Percentiles rank a stretch among this genome's conserved stretches.
Evolutionary conservation across 2,888 invertebrate genomes (phyloP).

Genomic region (Margaritifera margaritifera): DNA sequence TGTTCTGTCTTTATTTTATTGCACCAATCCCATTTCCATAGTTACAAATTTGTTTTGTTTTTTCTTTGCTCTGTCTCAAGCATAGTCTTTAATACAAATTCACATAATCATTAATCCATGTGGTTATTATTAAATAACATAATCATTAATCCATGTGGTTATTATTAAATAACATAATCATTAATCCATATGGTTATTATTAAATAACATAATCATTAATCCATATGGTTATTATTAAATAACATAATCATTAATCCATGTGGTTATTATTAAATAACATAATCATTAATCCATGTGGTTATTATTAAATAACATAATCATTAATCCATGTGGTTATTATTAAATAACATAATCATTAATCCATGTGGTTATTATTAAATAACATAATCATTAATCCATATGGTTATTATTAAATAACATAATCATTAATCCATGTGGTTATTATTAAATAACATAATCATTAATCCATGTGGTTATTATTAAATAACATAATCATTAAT

Average conservation of each 20-base stretch:
- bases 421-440: not conserved
- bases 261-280: not conserved
- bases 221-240: not conserved
- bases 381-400: not conserved
- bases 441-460: not conserved
- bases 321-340: not conserved
- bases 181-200: not conserved
- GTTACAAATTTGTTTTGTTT: not conserved
- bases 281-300: not conserved
- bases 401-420: not conserved
- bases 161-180: not conserved
- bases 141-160: not conserved
- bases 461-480: not conserved
- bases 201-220: not conserved
- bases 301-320: not conserved
- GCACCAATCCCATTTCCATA: not conserved
- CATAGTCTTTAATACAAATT: not conserved
- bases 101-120: not conserved
- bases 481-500: not conserved
- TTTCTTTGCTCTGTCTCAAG: too few species aligned
- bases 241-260: not conserved
- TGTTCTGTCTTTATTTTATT: not conserved
- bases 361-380: not conserved
- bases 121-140: not conserved
- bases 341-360: not conserved